Conservation (phyloP, 2,797 vertebrate species). For the Anguilla marmorata region DNA sequence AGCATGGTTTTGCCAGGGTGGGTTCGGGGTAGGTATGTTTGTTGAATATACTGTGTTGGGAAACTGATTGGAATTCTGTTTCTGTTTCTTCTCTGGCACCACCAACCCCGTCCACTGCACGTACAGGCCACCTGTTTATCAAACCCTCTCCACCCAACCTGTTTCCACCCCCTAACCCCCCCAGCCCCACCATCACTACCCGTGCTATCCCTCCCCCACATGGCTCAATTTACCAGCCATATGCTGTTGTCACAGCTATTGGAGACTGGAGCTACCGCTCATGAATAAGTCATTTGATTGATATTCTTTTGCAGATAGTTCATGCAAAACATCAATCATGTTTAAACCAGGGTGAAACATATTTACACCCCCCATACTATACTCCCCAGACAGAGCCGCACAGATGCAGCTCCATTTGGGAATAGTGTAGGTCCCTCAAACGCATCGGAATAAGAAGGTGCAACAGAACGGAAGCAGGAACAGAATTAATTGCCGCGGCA, state of each 20-base stretch:
- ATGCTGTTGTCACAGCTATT: constrained; percentile 70
- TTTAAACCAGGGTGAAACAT: constrained; percentile 55
- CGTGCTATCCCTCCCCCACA: constrained; percentile 51
- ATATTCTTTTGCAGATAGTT: constrained; percentile 58
- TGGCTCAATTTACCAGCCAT: constrained; percentile 78
- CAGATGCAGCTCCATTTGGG: constrained; percentile 28
- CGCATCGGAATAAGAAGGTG: neutral
- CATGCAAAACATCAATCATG: constrained; percentile 65
- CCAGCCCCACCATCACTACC: neutral
- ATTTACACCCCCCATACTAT: constrained; percentile 10
- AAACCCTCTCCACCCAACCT: constrained; percentile 30
- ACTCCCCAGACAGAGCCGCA: constrained; percentile 24
- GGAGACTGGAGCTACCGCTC: constrained; percentile 56
- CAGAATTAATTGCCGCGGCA: neutral
- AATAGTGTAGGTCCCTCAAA: constrained; percentile 15
- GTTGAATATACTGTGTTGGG: constrained; percentile 17
- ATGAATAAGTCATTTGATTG: constrained; percentile 71
- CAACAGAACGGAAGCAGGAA: neutral
- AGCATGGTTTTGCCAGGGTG: constrained; percentile 11
- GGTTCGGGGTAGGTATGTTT: neutral
- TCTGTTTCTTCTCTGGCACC: constrained; percentile 29
- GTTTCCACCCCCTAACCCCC: constrained; percentile 32
- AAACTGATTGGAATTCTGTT: constrained; percentile 27
- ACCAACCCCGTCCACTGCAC: constrained; percentile 51
- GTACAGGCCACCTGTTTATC: constrained; percentile 73